Percentiles rank a stretch among this genome's conserved stretches.
phyloP scores from a whole-genome alignment of 2,888 invertebrate species.

The Eutolmus rufibarbis region DNA sequence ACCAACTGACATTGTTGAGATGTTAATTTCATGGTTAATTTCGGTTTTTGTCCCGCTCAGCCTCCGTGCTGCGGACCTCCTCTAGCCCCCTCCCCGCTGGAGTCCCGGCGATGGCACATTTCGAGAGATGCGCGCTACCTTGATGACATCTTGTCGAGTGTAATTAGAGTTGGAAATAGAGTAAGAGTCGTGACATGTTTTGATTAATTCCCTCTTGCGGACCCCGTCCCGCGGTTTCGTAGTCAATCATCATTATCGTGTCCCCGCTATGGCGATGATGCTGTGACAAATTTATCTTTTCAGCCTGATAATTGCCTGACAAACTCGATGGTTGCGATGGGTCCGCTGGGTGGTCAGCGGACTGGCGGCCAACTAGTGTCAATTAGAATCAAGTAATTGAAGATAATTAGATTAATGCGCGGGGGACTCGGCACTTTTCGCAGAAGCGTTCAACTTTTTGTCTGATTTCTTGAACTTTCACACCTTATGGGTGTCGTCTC shows the following conservation, averaged over 20 bases:
- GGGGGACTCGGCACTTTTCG: neutral
- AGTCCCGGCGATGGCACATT: conserved; percentile 15
- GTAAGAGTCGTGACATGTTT: conserved; percentile 42
- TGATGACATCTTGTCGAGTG: conserved; percentile 41
- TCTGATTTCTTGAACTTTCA: neutral
- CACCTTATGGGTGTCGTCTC: neutral
- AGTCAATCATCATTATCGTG: conserved; percentile 34
- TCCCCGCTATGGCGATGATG: conserved; percentile 28
- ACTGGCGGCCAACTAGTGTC: neutral
- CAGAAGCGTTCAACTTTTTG: neutral
- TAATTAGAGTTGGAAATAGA: conserved; percentile 40
- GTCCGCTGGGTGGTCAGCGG: conserved; percentile 1
- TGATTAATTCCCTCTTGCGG: conserved; percentile 37
- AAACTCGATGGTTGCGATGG: neutral
- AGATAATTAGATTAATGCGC: conserved; percentile 3
- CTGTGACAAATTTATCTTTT: conserved; percentile 42
- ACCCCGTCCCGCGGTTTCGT: neutral
- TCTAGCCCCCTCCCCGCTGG: neutral
- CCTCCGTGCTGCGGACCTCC: neutral
- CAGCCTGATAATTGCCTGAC: conserved; percentile 38
- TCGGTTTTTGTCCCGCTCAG: neutral
- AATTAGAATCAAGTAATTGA: conserved; percentile 25
- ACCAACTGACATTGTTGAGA: conserved; percentile 42
- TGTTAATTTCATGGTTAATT: conserved; percentile 44
- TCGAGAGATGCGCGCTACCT: conserved; percentile 41